Evolutionary conservation across 2,888 invertebrate genomes (phyloP), one percentile per base, ranked within the genome.

Genomic region (Anodontia alba): DNA sequence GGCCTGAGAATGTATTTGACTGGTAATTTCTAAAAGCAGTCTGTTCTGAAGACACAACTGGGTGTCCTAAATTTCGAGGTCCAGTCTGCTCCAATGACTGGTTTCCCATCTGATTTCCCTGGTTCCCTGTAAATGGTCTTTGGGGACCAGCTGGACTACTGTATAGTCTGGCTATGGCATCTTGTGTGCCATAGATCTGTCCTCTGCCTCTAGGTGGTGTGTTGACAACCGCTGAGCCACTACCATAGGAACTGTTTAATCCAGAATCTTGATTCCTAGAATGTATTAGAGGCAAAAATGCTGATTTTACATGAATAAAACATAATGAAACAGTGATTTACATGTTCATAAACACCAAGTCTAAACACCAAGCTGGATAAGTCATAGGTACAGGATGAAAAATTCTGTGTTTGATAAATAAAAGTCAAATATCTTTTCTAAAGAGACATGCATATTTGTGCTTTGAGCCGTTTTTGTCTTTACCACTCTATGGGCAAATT

Each of bases 141-240:
- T 77, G 72, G 42, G 75, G 62, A 31, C 75, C 87, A 66, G 82
- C 68, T 23, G 87, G 88, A 75, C 84, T 87, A 70, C 88, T 87
- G 68, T 89, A 89, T 57, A 89, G 84, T 67, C 84, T 80, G 43
- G 84, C 83, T 54, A 89, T 89, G 36, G 80, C 84, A 78, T 89
- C 88, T 66, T 86, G 86, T 78, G 87, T 89, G 73, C 86, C 86
- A 79, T 78, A 89, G 51, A 79, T 79, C 15, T 79, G 78, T 26
- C 62, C 71, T 20, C 75, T 75, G 29, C 76, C 75, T 57, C 85
- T 70, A 26, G 81, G 83, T 23, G 79, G 78, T 10, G 71, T 78
- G 69, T 80, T 79, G 23, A 73, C 54, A 17, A 73, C 57, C 10
- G 78, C 77, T 33, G 62, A 62, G 23, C 62, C 62, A 62, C 62